Conservation (phyloP, 2,797 vertebrate genomes). For the Sebastes oblongus region DNA sequence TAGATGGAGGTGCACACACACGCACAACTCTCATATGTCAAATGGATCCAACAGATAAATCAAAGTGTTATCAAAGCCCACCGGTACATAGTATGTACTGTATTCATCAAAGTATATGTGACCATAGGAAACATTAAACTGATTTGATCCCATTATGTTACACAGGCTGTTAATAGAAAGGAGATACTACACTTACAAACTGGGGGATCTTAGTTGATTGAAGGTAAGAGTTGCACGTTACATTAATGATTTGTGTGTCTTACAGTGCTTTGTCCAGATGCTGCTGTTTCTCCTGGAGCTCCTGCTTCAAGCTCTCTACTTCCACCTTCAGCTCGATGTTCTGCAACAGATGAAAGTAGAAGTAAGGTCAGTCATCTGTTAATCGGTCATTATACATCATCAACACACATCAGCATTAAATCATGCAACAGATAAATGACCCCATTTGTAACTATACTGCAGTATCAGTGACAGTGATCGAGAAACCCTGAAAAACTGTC, state of each 20-base stretch:
- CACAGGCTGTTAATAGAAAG: neutral
- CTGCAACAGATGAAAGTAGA: constrained; percentile 77
- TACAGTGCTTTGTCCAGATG: constrained; percentile 92
- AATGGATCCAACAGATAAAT: no score
- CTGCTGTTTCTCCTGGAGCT: constrained; percentile 94
- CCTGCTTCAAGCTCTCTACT: constrained; percentile 96
- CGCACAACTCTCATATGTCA: neutral
- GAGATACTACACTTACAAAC: neutral
- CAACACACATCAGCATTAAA: neutral
- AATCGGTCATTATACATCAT: neutral
- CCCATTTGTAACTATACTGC: no score
- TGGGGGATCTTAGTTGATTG: neutral
- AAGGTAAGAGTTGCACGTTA: neutral
- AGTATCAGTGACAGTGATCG: neutral
- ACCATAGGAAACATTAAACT: neutral
- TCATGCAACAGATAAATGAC: neutral
- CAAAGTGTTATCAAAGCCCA: neutral
- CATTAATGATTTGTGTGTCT: constrained; percentile 52
- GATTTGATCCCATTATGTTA: neutral
- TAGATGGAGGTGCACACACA: constrained; percentile 3
- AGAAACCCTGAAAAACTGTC: neutral
- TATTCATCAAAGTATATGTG: neutral
- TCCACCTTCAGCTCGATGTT: constrained; percentile 99
- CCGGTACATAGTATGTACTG: neutral
- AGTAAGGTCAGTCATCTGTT: neutral